phyloP scores from a whole-genome alignment of 2,888 invertebrate genomes.

The Ornithoptera priamus region DNA sequence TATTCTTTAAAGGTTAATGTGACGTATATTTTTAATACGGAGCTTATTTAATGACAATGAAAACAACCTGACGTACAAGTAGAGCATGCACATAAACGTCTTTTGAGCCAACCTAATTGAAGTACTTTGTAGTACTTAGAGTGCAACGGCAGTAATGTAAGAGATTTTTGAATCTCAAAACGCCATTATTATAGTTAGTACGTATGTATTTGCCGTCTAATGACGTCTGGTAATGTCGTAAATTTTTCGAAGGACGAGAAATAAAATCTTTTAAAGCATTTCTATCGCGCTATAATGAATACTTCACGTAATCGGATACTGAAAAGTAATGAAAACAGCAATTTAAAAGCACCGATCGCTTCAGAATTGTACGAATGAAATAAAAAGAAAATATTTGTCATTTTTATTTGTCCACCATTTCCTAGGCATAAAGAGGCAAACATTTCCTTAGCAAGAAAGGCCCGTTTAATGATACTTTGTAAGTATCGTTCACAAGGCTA shows the following conservation, averaged over 20 bases:
- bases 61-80: too few relatives aligned
- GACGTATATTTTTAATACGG: too few relatives aligned
- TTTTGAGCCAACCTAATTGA: too few relatives aligned
- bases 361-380: background rate
- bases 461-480: conserved; percentile 61
- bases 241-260: background rate
- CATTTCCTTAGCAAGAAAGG: conserved; percentile 49
- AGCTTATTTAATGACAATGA: too few relatives aligned
- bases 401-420: conserved; percentile 24
- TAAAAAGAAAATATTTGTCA: conserved; percentile 8
- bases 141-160: too few relatives aligned
- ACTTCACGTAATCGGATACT: conserved; percentile 4
- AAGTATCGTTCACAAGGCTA: conserved; percentile 66
- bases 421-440: conserved; percentile 39
- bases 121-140: too few relatives aligned
- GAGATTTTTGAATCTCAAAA: too few relatives aligned
- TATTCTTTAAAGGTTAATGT: too few relatives aligned
- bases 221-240: background rate
- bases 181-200: too few relatives aligned
- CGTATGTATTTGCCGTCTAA: too few relatives aligned
- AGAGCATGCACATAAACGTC: too few relatives aligned
- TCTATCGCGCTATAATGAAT: background rate
- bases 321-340: conserved; percentile 2
- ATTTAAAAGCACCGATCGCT: conserved; percentile 3
- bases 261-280: background rate